Evolutionary conservation across 2,888 invertebrate species (phyloP).

Genomic region (Aphodius granarius): DNA sequence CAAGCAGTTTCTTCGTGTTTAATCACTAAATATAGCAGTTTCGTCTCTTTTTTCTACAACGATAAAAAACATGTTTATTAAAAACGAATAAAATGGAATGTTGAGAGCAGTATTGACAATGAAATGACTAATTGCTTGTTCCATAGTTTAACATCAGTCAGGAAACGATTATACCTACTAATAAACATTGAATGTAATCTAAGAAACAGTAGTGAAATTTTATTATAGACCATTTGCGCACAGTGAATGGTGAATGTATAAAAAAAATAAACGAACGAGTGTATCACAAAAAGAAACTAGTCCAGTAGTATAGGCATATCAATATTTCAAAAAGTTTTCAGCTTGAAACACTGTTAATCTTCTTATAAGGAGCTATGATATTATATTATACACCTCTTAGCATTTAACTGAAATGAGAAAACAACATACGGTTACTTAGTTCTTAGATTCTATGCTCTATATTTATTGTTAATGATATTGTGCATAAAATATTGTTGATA

Average conservation of each 20-base stretch:
- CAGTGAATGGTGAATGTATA: neutral
- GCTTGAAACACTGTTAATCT: slow-evolving; percentile 45
- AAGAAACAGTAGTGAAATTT: neutral
- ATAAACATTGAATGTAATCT: neutral
- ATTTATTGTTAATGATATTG: slow-evolving; percentile 40
- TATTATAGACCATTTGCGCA: neutral
- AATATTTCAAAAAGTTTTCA: slow-evolving; percentile 43
- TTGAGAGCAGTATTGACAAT: no score
- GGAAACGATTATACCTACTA: neutral
- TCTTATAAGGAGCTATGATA: slow-evolving; percentile 36
- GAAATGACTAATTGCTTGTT: neutral
- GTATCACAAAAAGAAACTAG: slow-evolving; percentile 39
- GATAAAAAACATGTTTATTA: no score
- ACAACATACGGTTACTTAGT: slow-evolving; percentile 37
- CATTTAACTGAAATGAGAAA: slow-evolving; percentile 13
- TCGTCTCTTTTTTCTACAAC: no score
- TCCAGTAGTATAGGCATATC: slow-evolving; percentile 52
- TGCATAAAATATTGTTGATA: slow-evolving; percentile 41
- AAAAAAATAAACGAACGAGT: slow-evolving; percentile 9
- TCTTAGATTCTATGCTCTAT: slow-evolving; percentile 39
- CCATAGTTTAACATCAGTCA: neutral
- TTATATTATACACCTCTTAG: slow-evolving; percentile 43
- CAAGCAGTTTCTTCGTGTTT: neutral
- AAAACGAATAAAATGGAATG: no score
- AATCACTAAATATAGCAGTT: no score